Conservation (phyloP, 1,140 invertebrate species). For the Lanistes nyassanus region DNA sequence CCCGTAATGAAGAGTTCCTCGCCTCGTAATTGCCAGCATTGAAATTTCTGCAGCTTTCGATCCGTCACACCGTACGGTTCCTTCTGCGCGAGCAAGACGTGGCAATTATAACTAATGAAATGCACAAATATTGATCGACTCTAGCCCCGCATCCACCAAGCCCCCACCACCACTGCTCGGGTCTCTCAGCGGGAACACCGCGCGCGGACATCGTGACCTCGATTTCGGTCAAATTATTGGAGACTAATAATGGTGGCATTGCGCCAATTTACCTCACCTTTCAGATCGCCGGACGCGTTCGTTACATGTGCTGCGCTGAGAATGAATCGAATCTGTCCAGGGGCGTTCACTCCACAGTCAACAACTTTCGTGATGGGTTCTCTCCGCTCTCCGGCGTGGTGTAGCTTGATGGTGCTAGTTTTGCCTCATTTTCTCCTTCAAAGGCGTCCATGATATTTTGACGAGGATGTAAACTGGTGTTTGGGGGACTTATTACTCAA, state of each 20-base stretch:
- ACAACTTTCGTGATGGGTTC: no score
- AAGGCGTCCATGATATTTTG: no score
- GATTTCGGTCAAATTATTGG: not conserved
- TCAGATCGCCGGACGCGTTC: not conserved
- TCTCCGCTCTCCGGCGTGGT: no score
- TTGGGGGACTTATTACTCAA: no score
- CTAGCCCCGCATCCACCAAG: not conserved
- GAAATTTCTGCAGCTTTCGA: conserved; percentile 4
- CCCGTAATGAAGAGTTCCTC: conserved; percentile 6
- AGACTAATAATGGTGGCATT: not conserved
- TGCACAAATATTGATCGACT: not conserved
- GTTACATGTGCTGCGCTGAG: not conserved
- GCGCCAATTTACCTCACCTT: conserved; percentile 5
- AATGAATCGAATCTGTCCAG: no score
- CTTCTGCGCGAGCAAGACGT: conserved; percentile 5
- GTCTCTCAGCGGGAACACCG: not conserved
- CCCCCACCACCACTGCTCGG: not conserved
- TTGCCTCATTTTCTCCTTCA: no score
- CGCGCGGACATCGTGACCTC: not conserved
- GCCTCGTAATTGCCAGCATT: not conserved
- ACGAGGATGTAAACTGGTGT: no score
- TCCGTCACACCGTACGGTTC: not conserved
- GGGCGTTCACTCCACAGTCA: no score
- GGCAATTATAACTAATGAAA: conserved; percentile 14
- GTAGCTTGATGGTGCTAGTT: no score